Evolutionary conservation across 2,113 vertebrate genomes (phyloP), one percentile per base, ranked within the genome.

Genomic region (Embiotoca jacksoni): DNA sequence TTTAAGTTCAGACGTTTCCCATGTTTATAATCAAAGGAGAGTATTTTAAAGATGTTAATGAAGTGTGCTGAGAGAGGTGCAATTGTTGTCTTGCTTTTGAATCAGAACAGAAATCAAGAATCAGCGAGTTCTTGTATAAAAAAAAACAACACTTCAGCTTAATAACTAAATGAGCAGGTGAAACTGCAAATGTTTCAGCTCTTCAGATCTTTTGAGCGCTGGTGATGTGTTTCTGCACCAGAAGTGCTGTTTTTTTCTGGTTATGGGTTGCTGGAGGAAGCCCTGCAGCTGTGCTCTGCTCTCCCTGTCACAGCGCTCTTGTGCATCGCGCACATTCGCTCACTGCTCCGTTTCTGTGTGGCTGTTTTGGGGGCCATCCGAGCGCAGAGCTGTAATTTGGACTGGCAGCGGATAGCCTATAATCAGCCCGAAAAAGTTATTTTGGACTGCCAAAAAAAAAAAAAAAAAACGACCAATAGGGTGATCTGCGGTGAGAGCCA

Each of bases 311-410:
- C 81, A 36, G 13, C 2, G 71, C 72, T 65, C 23, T 23, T 23
- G 23, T 10, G 71, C 58, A 58, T 71, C 16, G 80, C 76, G 87
- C 87, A 83, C 84, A 75, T 54, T 80, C n/a, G 49, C 82, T 86
- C 80, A 33, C 81, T 39, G 72, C n/a, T n/a, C 60, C 57, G 75
- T 41, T 82, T 86, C 78, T 80, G 76, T 80, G 76, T 54, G 88
- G 90, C 86, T 84, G 63, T 75, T 81, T 11, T 44, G 54, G 46
- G 62, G 88, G 59, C 81, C 85, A 78, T 87, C 82, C 68, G 58
- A 86, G 70, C 75, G 16, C 86, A 91, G 81, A 90, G 89, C 92
- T 95, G 91, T 95, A 95, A 95, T 95, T 95, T 95, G 81, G 91
- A 91, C 83, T 93, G 93, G 92, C 92, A 72, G 86, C 16, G 72